phyloP scores from a whole-genome alignment of 2,113 vertebrate genomes.

The Ornithorhynchus anatinus region DNA sequence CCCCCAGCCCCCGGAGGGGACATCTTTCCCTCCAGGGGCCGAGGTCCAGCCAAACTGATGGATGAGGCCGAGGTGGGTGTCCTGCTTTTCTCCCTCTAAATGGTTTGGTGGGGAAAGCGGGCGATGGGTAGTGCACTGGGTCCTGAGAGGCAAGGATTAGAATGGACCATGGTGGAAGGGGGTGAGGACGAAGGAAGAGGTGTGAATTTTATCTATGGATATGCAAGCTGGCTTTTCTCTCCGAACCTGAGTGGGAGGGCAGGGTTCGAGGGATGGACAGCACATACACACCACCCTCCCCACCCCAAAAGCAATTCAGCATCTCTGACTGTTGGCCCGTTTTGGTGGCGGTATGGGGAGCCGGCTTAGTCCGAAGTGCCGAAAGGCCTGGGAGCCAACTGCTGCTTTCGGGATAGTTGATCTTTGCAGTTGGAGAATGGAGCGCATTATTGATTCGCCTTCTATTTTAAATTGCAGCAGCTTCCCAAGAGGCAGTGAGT shows the following conservation, averaged over 20 bases:
- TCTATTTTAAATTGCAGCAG: constrained; percentile 68
- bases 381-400: neutral
- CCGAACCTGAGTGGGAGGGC: too few relatives aligned
- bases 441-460: constrained; percentile 64
- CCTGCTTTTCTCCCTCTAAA: too few relatives aligned
- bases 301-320: neutral
- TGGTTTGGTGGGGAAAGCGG: too few relatives aligned
- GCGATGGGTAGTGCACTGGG: too few relatives aligned
- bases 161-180: too few relatives aligned
- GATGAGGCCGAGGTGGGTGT: too few relatives aligned
- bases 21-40: too few relatives aligned
- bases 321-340: neutral
- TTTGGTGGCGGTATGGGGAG: neutral
- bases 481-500: constrained; percentile 68
- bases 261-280: too few relatives aligned
- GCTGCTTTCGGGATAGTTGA: constrained; percentile 38
- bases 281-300: neutral
- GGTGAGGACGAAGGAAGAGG: too few relatives aligned
- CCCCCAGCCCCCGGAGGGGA: too few relatives aligned
- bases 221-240: neutral
- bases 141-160: too few relatives aligned
- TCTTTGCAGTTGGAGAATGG: constrained; percentile 32
- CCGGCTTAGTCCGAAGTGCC: neutral
- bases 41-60: too few relatives aligned
- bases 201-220: neutral